Percentiles rank a stretch among this genome's conserved stretches.
These are phyloP conservation scores for Hippoglossus stenolepis DNA, from an alignment of 2,113 vertebrate species.

Conservation along the genomic window DNA sequence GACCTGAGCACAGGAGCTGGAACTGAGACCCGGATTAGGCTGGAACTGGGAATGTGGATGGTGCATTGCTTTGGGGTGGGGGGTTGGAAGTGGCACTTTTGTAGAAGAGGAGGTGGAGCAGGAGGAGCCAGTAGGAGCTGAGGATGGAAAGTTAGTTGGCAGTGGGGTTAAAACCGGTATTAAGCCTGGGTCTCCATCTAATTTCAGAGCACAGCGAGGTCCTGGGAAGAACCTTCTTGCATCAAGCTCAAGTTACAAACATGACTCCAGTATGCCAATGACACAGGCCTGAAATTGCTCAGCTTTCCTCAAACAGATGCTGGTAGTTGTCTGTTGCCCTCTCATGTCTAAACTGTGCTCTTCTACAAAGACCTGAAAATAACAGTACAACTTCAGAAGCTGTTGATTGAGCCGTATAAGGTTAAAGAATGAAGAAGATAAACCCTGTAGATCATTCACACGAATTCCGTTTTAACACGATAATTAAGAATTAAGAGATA, in stretches of 20 bases:
- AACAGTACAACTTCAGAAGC: too few species aligned
- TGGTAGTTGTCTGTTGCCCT: not conserved
- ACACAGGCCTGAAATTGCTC: not conserved
- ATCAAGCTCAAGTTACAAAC: not conserved
- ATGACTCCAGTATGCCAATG: not conserved
- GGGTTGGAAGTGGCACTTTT: slow-evolving; percentile 29
- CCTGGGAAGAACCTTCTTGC: not conserved
- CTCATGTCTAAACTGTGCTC: not conserved
- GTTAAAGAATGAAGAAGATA: too few species aligned
- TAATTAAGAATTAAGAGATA: too few species aligned
- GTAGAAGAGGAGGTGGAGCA: not conserved
- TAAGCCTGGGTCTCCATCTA: not conserved
- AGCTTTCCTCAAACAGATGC: not conserved
- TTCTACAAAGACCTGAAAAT: not conserved
- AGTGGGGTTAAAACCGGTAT: not conserved
- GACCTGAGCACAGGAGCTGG: slow-evolving; percentile 49
- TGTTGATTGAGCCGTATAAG: too few species aligned
- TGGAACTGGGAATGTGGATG: slow-evolving; percentile 33
- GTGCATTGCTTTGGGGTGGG: slow-evolving; percentile 31
- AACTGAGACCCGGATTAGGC: slow-evolving; percentile 43
- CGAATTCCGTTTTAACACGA: too few species aligned
- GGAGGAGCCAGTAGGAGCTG: slow-evolving; percentile 2
- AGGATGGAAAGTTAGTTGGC: slow-evolving; percentile 19
- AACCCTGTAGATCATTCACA: too few species aligned
- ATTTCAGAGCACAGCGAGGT: not conserved